phyloP scores from a whole-genome alignment of 37 sponge, comb jelly and placozoan genomes.

The Eunapius fragilis region DNA sequence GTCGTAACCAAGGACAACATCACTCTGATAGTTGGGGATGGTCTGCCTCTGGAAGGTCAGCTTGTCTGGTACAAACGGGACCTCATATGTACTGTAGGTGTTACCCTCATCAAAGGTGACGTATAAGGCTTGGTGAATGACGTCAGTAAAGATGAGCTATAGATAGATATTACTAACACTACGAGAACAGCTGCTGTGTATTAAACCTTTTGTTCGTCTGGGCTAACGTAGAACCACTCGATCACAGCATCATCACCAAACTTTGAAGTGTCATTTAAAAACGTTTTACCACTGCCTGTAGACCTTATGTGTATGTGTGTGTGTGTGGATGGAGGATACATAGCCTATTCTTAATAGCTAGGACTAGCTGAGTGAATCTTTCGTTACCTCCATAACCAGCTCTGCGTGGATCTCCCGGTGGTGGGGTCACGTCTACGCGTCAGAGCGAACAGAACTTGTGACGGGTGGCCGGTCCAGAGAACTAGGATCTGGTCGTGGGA shows the following conservation, averaged over 20 bases:
- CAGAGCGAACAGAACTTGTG: constrained; percentile 54
- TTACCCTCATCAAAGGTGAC: constrained; percentile 74
- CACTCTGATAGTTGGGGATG: neutral
- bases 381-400: constrained; percentile 77
- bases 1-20: constrained; percentile 13
- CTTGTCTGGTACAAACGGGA: constrained; percentile 11
- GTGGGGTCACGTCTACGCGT: constrained; percentile 18
- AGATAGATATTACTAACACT: constrained; percentile 5
- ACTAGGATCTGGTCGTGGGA: constrained; percentile 47
- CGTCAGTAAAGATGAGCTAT: constrained; percentile 73
- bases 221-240: constrained; percentile 57
- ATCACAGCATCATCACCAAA: constrained; percentile 25
- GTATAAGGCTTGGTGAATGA: constrained; percentile 32
- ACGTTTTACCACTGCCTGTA: constrained; percentile 69
- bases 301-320: constrained; percentile 43
- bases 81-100: constrained; percentile 7
- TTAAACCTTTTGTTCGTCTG: constrained; percentile 24
- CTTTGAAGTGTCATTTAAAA: constrained; percentile 60
- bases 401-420: constrained; percentile 31
- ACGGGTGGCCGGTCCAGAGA: constrained; percentile 71
- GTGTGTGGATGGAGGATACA: neutral
- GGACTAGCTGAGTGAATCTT: neutral
- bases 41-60: constrained; percentile 12
- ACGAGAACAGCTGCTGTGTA: neutral
- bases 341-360: too few species aligned